Conservation (phyloP, 2,113 vertebrate genomes). For the Dasyprocta punctata region DNA sequence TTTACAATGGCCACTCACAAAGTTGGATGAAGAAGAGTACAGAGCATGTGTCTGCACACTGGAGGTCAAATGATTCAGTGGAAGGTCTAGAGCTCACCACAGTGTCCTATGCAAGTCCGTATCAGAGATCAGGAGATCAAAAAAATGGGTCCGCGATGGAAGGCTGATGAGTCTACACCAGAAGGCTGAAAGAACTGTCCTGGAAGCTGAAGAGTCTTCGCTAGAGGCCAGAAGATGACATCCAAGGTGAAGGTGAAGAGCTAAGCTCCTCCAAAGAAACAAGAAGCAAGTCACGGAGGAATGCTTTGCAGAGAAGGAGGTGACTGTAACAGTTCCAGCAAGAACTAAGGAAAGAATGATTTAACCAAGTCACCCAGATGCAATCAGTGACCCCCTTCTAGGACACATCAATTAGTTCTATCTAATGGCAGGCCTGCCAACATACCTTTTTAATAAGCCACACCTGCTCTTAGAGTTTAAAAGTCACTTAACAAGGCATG, state of each 20-base stretch:
- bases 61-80: neutral
- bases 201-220: neutral
- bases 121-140: neutral
- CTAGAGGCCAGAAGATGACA: neutral
- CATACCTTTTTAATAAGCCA: constrained; percentile 43
- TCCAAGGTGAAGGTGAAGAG: neutral
- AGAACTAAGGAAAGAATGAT: neutral
- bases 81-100: neutral
- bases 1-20: neutral
- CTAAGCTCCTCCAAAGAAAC: neutral
- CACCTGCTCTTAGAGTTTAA: constrained; percentile 38
- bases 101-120: neutral
- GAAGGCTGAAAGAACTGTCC: neutral
- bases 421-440: neutral
- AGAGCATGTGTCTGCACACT: neutral
- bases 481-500: neutral
- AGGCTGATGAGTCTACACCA: neutral
- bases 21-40: neutral
- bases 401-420: neutral
- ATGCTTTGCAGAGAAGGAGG: neutral
- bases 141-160: neutral
- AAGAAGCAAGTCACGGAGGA: neutral
- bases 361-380: neutral
- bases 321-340: neutral
- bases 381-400: neutral